phyloP scores from a whole-genome alignment of 2,797 vertebrate species.

The Phataginus tricuspis region DNA sequence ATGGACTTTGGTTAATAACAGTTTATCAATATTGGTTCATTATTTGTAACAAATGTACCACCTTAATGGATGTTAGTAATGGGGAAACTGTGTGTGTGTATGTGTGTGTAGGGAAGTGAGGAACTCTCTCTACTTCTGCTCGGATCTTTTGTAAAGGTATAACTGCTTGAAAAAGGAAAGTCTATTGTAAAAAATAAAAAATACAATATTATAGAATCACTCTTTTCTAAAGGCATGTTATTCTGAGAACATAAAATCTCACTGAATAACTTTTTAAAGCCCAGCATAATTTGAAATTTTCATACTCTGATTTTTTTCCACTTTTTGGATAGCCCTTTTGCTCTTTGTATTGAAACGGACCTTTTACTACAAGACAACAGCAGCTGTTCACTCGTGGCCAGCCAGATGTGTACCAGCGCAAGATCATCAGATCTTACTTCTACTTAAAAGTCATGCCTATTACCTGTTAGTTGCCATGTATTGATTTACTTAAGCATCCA shows the following conservation, averaged over 20 bases:
- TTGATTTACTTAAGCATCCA: constrained; percentile 81
- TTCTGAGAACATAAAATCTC: not conserved
- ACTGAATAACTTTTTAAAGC: not conserved
- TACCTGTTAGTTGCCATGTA: constrained; percentile 82
- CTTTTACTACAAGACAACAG: constrained; percentile 35
- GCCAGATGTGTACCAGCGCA: constrained; percentile 25
- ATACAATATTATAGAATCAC: not conserved
- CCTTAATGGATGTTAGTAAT: not conserved
- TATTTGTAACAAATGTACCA: not conserved
- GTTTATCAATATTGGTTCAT: not conserved
- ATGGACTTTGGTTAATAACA: not conserved
- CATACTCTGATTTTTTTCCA: not conserved
- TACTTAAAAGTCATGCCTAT: constrained; percentile 70
- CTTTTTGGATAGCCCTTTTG: not conserved
- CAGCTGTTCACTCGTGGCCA: constrained; percentile 58
- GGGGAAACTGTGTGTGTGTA: not conserved
- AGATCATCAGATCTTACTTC: constrained; percentile 73
- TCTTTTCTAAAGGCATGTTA: not conserved
- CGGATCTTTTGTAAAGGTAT: not conserved
- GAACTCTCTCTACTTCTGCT: not conserved
- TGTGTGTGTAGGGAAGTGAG: not conserved
- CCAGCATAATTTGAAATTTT: not conserved
- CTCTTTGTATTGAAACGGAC: not conserved
- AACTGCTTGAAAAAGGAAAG: not conserved
- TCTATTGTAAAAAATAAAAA: not conserved